Conservation (phyloP, 2,797 vertebrate genomes). For the Lagocephalus sceleratus region DNA sequence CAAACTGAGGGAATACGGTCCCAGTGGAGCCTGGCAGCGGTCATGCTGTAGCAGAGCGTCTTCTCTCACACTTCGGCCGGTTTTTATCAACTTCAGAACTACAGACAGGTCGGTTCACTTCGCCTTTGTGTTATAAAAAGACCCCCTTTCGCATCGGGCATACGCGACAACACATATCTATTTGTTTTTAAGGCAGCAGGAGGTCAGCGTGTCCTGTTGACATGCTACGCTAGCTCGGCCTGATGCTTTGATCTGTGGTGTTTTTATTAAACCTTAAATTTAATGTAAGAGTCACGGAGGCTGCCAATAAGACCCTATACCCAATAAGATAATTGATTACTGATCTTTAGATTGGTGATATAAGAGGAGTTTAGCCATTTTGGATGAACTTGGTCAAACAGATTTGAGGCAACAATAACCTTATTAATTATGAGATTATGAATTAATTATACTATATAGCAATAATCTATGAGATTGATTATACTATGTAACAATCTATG, state of each 20-base stretch:
- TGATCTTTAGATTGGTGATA: too few relatives aligned
- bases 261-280: neutral
- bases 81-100: neutral
- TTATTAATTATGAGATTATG: too few relatives aligned
- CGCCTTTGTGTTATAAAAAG: neutral
- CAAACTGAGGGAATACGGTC: neutral
- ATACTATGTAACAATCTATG: too few relatives aligned
- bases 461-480: too few relatives aligned
- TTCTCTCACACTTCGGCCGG: neutral
- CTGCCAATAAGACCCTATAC: too few relatives aligned
- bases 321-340: too few relatives aligned
- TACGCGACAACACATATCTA: too few relatives aligned
- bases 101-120: constrained; percentile 40
- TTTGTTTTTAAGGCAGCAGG: neutral
- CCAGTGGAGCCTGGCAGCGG: neutral
- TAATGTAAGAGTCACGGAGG: neutral
- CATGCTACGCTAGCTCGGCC: neutral
- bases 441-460: too few relatives aligned
- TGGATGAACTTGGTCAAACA: too few relatives aligned
- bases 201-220: neutral
- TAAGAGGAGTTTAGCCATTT: too few relatives aligned
- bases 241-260: neutral
- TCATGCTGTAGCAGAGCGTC: constrained; percentile 2
- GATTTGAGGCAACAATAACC: too few relatives aligned
- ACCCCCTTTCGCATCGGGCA: fast-evolving